phyloP scores from a whole-genome alignment of 2,797 vertebrate genomes.

The Epinephelus coioides region DNA sequence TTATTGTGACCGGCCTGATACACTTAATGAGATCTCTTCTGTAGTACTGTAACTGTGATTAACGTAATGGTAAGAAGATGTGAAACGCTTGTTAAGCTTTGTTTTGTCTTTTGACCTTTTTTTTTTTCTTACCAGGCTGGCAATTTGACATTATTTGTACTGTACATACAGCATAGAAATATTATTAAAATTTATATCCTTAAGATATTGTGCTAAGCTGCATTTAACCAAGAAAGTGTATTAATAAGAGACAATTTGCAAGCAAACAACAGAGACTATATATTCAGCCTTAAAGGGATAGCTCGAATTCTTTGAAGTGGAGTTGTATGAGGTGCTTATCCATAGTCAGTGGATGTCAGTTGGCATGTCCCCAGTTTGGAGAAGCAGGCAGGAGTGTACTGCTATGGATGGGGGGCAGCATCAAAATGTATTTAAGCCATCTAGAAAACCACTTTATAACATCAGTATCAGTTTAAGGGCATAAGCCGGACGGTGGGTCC shows the following conservation, averaged over 20 bases:
- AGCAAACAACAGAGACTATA: not conserved
- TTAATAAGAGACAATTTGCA: conserved; percentile 14
- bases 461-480: no score
- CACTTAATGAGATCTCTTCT: conserved; percentile 57
- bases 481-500: no score
- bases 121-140: not conserved
- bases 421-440: no score
- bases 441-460: no score
- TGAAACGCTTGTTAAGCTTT: conserved; percentile 45
- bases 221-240: conserved; percentile 4
- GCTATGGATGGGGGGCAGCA: no score
- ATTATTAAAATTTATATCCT: not conserved
- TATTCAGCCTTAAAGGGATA: conserved; percentile 8
- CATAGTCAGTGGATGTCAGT: no score
- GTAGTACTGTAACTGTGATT: conserved; percentile 55
- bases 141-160: conserved; percentile 5
- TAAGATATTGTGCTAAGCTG: not conserved
- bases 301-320: no score
- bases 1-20: conserved; percentile 50
- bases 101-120: conserved; percentile 12
- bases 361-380: no score
- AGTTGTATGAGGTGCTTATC: no score
- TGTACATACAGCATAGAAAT: not conserved
- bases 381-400: no score
- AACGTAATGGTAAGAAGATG: conserved; percentile 53